A percentile compares a stretch with the other conserved stretches of the same genome.
Evolutionary conservation across 2,888 invertebrate species (phyloP).

Genomic region (Drosophila leonis): DNA sequence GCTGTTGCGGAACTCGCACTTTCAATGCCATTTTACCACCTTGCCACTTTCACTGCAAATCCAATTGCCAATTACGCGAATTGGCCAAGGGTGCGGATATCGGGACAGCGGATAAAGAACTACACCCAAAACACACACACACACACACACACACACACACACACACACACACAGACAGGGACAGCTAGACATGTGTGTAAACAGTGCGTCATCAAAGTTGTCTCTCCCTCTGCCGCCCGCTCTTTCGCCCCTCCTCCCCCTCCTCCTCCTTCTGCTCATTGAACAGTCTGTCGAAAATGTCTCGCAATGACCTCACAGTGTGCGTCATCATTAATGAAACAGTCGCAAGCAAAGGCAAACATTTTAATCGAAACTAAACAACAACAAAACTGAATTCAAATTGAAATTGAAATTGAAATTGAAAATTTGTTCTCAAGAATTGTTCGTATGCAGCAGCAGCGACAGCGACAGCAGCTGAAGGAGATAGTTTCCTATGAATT

Average conservation of each 20-base stretch:
- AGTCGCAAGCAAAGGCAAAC: conserved; percentile 22
- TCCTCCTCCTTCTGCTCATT: not conserved
- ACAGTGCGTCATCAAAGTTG: conserved; percentile 67
- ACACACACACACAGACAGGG: conserved; percentile 1
- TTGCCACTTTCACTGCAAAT: conserved; percentile 50
- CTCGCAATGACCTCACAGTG: conserved; percentile 69
- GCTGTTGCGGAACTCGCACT: conserved; percentile 48
- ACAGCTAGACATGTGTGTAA: conserved; percentile 24
- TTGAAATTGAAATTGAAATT: conserved; percentile 20
- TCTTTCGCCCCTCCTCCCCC: not conserved
- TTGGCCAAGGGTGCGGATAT: conserved; percentile 55
- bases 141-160: conserved; percentile 5
- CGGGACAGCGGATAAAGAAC: conserved; percentile 28
- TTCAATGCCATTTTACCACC: conserved; percentile 58
- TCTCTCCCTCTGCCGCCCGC: conserved; percentile 15
- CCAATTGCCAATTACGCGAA: conserved; percentile 64
- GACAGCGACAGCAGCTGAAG: conserved; percentile 3
- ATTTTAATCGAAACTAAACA: conserved; percentile 8
- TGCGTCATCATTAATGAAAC: conserved; percentile 73
- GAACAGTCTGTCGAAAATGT: conserved; percentile 28
- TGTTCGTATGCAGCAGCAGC: not conserved
- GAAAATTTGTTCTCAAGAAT: conserved; percentile 8
- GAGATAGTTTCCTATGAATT: conserved; percentile 8
- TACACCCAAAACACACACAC: conserved; percentile 9
- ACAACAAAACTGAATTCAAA: not conserved